Conservation (phyloP, 2,888 invertebrate species). For the Uropetala carovei region DNA sequence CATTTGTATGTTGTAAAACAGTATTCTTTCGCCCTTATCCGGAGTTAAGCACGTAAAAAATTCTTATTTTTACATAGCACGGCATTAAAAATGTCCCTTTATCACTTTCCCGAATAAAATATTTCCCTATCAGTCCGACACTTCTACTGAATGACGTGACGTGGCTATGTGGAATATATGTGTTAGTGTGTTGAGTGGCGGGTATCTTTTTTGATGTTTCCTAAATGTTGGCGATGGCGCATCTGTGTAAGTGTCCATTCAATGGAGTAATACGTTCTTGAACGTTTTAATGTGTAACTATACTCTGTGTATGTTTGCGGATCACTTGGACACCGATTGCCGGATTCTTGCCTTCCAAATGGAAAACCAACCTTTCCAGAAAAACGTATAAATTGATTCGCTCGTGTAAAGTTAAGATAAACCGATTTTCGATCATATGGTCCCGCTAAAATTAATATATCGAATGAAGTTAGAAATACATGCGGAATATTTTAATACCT, state of each 20-base stretch:
- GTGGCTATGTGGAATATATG: constrained; percentile 42
- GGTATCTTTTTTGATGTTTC: constrained; percentile 35
- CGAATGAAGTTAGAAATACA: neutral
- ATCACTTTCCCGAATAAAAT: too few relatives aligned
- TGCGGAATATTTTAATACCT: neutral
- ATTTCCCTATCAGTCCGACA: too few relatives aligned
- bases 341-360: neutral
- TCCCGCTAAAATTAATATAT: neutral
- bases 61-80: too few relatives aligned
- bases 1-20: too few relatives aligned
- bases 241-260: constrained; percentile 37
- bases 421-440: neutral
- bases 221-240: constrained; percentile 50
- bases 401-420: neutral
- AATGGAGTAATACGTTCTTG: constrained; percentile 32
- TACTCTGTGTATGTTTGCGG: constrained; percentile 2
- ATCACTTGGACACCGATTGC: neutral
- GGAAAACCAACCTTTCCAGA: too few relatives aligned
- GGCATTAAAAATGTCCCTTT: too few relatives aligned
- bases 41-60: too few relatives aligned
- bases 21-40: too few relatives aligned
- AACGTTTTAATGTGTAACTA: constrained; percentile 27
- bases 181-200: constrained; percentile 39
- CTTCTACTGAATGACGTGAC: neutral
- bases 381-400: too few relatives aligned